Percentiles rank a stretch among this genome's conserved stretches.
phyloP scores from a whole-genome alignment of 35 echinoderm and acorn worm genomes.

The Lytechinus pictus region DNA sequence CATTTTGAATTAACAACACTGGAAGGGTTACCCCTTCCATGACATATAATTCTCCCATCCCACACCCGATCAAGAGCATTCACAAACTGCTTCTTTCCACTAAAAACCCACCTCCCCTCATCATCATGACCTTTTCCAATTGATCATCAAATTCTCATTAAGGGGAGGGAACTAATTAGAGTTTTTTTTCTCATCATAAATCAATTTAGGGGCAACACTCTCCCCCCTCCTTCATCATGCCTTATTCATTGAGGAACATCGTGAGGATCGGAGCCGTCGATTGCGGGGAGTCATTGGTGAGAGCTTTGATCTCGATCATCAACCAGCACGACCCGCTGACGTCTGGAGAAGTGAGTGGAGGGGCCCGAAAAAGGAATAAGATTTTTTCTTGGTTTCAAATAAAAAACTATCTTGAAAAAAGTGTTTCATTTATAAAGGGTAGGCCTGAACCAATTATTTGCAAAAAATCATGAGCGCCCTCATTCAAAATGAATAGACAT shows the following conservation, averaged over 20 bases:
- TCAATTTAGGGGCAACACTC: background rate
- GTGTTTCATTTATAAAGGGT: too few relatives aligned
- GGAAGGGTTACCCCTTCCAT: background rate
- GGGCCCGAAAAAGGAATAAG: background rate
- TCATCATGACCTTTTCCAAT: background rate
- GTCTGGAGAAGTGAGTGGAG: background rate
- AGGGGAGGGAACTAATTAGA: background rate
- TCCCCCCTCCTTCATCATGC: background rate
- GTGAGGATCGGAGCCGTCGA: background rate
- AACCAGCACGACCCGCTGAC: background rate
- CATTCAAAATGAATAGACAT: too few relatives aligned
- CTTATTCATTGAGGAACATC: background rate
- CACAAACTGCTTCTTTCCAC: background rate
- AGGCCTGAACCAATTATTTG: too few relatives aligned
- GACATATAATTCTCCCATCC: background rate
- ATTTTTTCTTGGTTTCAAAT: background rate
- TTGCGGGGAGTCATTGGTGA: background rate
- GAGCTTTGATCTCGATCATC: background rate
- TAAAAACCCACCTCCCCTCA: background rate
- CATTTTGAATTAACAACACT: background rate
- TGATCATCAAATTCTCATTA: background rate
- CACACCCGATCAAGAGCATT: background rate
- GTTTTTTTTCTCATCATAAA: background rate
- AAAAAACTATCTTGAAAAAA: background rate
- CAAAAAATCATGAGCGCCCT: too few relatives aligned